Evolutionary conservation across 2,113 vertebrate species (phyloP), one percentile per base, ranked within the genome.

Genomic region (Mobula hypostoma): DNA sequence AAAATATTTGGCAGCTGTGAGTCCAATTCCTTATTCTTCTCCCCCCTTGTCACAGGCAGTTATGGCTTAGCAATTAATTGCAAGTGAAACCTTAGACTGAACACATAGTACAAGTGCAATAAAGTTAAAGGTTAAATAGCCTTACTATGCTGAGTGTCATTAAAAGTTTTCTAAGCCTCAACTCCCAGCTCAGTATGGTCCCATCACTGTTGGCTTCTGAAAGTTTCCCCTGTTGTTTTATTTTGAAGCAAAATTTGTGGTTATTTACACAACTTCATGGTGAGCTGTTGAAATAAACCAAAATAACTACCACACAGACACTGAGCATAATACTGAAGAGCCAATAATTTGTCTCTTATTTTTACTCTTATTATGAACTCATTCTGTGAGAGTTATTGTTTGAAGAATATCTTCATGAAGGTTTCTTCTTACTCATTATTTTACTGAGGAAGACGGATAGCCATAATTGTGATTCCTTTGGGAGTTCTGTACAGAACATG

Each of bases 101-200:
- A 97, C 96, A 96, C 91, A 48, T 24, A 96, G 95, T 96, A 95
- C 94, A 96, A 80, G 93, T 91, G 94, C 95, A 96, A 96, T 97
- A 97, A 97, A 97, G 95, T 94, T 4, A 19, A 95, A 95, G 95
- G 95, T 97, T 76, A 97, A 96, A 97, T 96, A 94, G 94, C 96
- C 96, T 96, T 96, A 40, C 36, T 95, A 96, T 97, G 96, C 96
- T 96, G 96, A 95, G 95, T 95, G 95, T 95, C 96, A 96, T 96
- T 96, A 94, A 68, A 96, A 96, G 95, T 96, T 94, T 94, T 91
- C 96, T 95, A 96, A 96, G 96, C 95, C 96, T 96, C 94, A 95
- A 96, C 95, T 95, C 95, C 95, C 95, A 58, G 24, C 61, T 68
- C 68, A 94, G 77, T 94, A n/a, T 32, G 58, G 66, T 94, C 63